phyloP scores from a whole-genome alignment of 2,797 vertebrate species.

The Caiman crocodilus region DNA sequence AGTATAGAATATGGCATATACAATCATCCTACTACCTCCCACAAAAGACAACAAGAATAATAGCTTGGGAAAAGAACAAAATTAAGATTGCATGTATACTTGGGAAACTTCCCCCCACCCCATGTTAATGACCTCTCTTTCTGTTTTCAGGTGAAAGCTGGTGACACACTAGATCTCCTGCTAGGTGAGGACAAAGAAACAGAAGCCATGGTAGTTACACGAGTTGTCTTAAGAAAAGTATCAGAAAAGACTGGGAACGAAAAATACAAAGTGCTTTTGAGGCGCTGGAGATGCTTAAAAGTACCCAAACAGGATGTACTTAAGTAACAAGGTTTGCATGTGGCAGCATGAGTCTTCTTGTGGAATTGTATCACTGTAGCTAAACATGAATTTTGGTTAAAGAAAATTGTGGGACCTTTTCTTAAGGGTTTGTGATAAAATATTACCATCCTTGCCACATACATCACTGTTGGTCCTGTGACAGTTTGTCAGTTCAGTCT shows the following conservation, averaged over 20 bases:
- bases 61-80: background rate
- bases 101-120: rapidly evolving
- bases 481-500: background rate
- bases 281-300: conserved; percentile 91
- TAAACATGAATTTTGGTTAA: conserved; percentile 65
- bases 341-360: conserved; percentile 3
- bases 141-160: conserved; percentile 89
- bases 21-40: background rate
- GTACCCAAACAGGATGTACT: conserved; percentile 84
- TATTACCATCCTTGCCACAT: background rate
- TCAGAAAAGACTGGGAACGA: conserved; percentile 82
- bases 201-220: conserved; percentile 88
- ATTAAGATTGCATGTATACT: background rate
- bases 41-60: background rate
- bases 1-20: background rate
- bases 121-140: conserved; percentile 11
- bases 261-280: conserved; percentile 88
- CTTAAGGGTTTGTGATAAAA: conserved; percentile 48
- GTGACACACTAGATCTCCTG: conserved; percentile 92
- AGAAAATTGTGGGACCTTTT: conserved; percentile 68
- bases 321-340: conserved; percentile 67
- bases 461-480: conserved; percentile 3
- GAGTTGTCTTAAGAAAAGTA: conserved; percentile 87
- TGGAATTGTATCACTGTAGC: conserved; percentile 4
- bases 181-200: conserved; percentile 87